Evolutionary conservation across 2,888 invertebrate genomes (phyloP), one percentile per base, ranked within the genome.

Genomic region (Diplazon laetatorius): DNA sequence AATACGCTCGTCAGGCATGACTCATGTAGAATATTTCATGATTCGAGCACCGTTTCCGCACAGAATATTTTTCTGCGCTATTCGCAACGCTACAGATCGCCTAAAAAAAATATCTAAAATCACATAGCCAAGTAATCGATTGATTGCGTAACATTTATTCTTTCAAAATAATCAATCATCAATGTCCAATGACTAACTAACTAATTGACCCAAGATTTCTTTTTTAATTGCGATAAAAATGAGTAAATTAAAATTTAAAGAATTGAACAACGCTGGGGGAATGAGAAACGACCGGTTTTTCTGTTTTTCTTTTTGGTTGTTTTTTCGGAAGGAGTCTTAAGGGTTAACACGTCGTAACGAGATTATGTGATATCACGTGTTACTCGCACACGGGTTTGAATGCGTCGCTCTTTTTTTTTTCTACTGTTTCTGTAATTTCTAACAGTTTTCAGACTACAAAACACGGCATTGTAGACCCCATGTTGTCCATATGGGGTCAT

Each of bases 401-500:
- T 55, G 63, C 80, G 59, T 42, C 44, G 63, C 68, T 76, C n/a
- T n/a, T n/a, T n/a, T n/a, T n/a, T n/a, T n/a, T n/a, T 88, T 84
- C 87, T 86, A 85, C 86, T 89, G 85, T 89, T 87, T 89, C 87
- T 90, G 84, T 89, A 89, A 89, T 90, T 88, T 89, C 89, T 89
- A 90, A 91, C 92, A 93, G 93, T 92, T 93, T 93, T 92, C 93
- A 93, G 92, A 92, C 93, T 89, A 92, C 92, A 90, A 97, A 97
- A 95, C 96, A 96, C 94, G 97, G 97, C 95, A 97, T 97, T 95
- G 96, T 97, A 95, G 97, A 97, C 95, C 97, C 97, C 94, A 97
- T 97, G 97, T 96, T 97, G 94, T 97, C 96, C 93, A 97, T 97
- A 94, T 97, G 97, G 97, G 97, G 97, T 93, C 97, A 97, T 94